Percentiles rank a stretch among this genome's conserved stretches.
Evolutionary conservation across 2,888 invertebrate species (phyloP).

Genomic region (Pachycephus smyrnensis): DNA sequence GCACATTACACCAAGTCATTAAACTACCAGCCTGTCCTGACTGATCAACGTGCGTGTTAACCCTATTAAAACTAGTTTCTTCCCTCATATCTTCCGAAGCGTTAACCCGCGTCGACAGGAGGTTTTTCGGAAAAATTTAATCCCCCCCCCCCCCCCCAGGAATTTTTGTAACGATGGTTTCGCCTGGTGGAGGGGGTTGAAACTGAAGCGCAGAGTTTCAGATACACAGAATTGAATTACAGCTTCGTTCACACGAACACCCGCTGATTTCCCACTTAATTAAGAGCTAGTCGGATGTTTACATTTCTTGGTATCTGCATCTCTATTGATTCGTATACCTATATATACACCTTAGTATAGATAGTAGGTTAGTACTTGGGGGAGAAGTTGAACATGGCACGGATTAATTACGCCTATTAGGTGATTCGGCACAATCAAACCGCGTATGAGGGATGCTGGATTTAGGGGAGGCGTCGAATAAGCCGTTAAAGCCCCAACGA

Average conservation of each 20-base stretch:
- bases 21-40: conserved; percentile 25
- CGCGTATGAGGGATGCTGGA: neutral
- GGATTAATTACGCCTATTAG: conserved; percentile 33
- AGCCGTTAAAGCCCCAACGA: conserved; percentile 27
- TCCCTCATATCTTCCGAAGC: neutral
- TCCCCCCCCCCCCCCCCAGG: no score
- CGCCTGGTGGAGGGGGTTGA: no score
- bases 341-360: neutral
- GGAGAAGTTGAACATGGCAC: conserved; percentile 26
- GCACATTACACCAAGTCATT: conserved; percentile 32
- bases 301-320: neutral
- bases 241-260: neutral
- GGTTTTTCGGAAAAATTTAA: neutral
- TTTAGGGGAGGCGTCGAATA: conserved; percentile 19
- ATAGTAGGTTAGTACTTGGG: neutral
- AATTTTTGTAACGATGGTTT: no score
- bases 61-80: conserved; percentile 4
- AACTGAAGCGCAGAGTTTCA: neutral
- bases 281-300: neutral
- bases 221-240: neutral
- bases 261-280: neutral
- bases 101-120: neutral
- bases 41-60: neutral
- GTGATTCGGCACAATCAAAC: conserved; percentile 23
- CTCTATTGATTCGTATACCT: neutral